phyloP scores from a whole-genome alignment of 1,140 invertebrate genomes.

The Drosophila simulans region DNA sequence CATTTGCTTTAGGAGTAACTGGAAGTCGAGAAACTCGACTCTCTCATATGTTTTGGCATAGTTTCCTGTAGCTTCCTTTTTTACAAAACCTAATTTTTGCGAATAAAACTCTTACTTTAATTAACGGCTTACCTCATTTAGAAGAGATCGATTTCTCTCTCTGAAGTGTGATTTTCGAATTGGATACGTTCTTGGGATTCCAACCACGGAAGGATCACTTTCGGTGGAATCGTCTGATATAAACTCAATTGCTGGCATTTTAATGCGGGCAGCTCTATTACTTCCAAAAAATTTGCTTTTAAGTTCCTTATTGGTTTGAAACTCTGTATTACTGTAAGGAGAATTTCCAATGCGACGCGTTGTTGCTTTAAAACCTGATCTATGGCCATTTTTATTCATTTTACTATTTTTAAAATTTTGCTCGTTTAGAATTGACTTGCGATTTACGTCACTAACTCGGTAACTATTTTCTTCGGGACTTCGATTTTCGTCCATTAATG shows the following conservation, averaged over 20 bases:
- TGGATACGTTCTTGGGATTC: constrained; percentile 60
- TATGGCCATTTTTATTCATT: constrained; percentile 6
- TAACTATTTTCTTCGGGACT: constrained; percentile 55
- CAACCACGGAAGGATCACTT: constrained; percentile 38
- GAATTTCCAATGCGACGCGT: constrained; percentile 49
- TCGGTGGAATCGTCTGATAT: constrained; percentile 29
- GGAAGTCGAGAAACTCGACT: too few relatives aligned
- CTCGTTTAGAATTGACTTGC: constrained; percentile 45
- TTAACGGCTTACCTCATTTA: constrained; percentile 64
- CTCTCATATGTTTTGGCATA: too few relatives aligned
- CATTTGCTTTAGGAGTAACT: too few relatives aligned
- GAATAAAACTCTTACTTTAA: background rate
- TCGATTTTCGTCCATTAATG: constrained; percentile 75
- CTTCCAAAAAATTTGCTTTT: constrained; percentile 21
- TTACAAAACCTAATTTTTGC: too few relatives aligned
- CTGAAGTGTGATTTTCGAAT: constrained; percentile 73
- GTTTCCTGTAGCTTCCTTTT: too few relatives aligned
- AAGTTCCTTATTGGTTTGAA: constrained; percentile 27
- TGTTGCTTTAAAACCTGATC: constrained; percentile 22
- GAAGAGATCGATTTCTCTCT: constrained; percentile 69
- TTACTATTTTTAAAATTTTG: constrained; percentile 30
- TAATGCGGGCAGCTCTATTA: constrained; percentile 6
- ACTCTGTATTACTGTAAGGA: background rate
- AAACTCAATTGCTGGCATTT: constrained; percentile 21
- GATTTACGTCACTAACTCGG: constrained; percentile 28